Percentiles rank a stretch among this genome's conserved stretches.
Conservation (phyloP, 2,888 invertebrate genomes). For the Plebejus argus region DNA sequence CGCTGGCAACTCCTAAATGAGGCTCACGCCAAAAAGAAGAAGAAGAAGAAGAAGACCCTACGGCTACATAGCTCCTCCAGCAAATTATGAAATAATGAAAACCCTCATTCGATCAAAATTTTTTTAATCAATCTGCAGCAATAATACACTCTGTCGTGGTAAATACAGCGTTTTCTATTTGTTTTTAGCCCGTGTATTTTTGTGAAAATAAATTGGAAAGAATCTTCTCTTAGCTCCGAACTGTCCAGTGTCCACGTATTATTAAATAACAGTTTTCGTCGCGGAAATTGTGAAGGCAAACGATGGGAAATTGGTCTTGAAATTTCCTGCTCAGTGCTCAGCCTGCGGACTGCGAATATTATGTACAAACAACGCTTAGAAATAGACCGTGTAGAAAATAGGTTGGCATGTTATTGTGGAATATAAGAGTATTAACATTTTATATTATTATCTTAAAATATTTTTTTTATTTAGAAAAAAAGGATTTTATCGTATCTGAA, state of each 20-base stretch:
- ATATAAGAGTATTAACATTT: no score
- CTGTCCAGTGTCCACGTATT: neutral
- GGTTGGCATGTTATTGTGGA: neutral
- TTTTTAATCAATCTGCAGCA: no score
- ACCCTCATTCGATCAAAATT: no score
- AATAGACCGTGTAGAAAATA: neutral
- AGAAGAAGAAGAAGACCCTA: no score
- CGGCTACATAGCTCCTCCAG: no score
- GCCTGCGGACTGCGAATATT: neutral
- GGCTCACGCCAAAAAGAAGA: no score
- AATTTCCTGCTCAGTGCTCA: constrained; percentile 12
- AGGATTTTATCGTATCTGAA: no score
- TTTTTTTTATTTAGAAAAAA: no score
- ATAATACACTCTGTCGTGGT: neutral
- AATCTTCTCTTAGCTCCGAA: neutral
- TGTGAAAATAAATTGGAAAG: neutral
- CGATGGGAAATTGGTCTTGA: constrained; percentile 26
- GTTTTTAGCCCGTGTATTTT: neutral
- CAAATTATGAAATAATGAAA: no score
- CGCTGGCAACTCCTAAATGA: no score
- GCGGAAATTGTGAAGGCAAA: constrained; percentile 22
- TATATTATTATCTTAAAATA: no score
- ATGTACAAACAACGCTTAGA: neutral
- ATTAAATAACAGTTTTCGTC: neutral
- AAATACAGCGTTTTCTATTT: neutral